Conservation (phyloP, 2,113 vertebrate genomes). For the Crypturellus undulatus region DNA sequence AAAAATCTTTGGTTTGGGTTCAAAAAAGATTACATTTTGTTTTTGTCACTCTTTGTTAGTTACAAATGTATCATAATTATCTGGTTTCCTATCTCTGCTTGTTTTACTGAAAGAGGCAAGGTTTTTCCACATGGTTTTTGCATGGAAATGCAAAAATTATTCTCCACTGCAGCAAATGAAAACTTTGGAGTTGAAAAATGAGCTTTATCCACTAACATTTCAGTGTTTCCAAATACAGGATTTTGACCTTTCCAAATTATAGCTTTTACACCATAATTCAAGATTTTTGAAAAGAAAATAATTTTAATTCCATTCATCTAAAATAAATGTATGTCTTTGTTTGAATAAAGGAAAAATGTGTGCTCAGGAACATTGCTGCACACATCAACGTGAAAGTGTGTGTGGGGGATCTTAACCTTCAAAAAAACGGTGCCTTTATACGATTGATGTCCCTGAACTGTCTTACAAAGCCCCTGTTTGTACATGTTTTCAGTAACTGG, state of each 20-base stretch:
- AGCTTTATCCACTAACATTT: conserved; percentile 21
- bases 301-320: background rate
- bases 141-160: conserved; percentile 59
- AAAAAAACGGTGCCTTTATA: background rate
- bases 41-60: conserved; percentile 3
- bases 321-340: background rate
- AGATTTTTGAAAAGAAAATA: conserved; percentile 12
- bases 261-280: background rate
- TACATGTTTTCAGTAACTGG: background rate
- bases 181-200: background rate
- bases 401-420: background rate
- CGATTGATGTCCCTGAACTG: background rate
- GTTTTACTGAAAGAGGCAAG: background rate
- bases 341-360: background rate
- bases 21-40: conserved; percentile 43
- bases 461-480: background rate
- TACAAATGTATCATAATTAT: conserved; percentile 10
- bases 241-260: conserved; percentile 35
- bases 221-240: conserved; percentile 6
- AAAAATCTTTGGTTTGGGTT: background rate
- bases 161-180: conserved; percentile 31
- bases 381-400: background rate
- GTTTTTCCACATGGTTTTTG: background rate
- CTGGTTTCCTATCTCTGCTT: background rate
- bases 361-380: background rate